Percentiles rank a stretch among this genome's conserved stretches.
Evolutionary conservation across 2,888 invertebrate species (phyloP).

Genomic region (Agrotis puta): DNA sequence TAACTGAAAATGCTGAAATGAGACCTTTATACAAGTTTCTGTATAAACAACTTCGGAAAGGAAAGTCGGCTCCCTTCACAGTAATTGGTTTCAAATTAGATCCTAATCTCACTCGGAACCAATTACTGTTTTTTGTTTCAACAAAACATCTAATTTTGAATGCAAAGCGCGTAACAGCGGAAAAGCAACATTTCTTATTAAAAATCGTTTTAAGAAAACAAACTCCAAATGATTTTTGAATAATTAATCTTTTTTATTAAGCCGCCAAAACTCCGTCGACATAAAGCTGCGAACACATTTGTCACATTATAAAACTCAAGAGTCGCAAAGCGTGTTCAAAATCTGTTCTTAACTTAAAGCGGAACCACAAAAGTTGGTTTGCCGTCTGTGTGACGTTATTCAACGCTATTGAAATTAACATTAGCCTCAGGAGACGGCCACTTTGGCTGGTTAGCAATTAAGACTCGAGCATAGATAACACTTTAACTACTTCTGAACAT

Average conservation of each 20-base stretch:
- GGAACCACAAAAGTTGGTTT: constrained; percentile 39
- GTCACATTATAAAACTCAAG: constrained; percentile 17
- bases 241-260: constrained; percentile 38
- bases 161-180: constrained; percentile 26
- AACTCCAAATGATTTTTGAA: constrained; percentile 47
- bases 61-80: constrained; percentile 10
- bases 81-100: constrained; percentile 48
- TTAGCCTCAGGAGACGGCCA: constrained; percentile 58
- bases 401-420: constrained; percentile 64
- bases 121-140: constrained; percentile 38
- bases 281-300: constrained; percentile 27
- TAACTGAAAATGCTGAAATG: constrained; percentile 28
- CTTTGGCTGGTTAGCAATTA: constrained; percentile 64
- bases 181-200: constrained; percentile 24
- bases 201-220: constrained; percentile 33
- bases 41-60: constrained; percentile 21
- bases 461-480: constrained; percentile 67
- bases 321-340: constrained; percentile 25
- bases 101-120: constrained; percentile 38
- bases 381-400: constrained; percentile 34
- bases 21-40: constrained; percentile 18
- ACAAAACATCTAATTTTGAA: constrained; percentile 41
- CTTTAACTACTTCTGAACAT: constrained; percentile 74
- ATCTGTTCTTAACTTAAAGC: constrained; percentile 28
- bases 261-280: background rate